Evolutionary conservation across 2,113 vertebrate genomes (phyloP).

Genomic region (Saimiri boliviensis): DNA sequence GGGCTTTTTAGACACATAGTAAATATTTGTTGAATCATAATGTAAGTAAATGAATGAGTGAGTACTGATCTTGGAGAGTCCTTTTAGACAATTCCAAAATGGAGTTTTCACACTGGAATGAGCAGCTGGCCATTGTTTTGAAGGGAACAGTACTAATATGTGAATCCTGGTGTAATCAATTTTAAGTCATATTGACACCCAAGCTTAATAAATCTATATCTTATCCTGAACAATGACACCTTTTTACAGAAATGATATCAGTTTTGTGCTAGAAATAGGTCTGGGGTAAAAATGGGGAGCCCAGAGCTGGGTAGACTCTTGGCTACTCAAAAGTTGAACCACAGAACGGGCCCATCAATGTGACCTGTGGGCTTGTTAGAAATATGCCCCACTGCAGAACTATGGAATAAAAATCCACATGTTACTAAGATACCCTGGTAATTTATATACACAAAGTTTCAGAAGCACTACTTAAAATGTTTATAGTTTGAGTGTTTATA

Average conservation of each 20-base stretch:
- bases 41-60: background rate
- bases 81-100: background rate
- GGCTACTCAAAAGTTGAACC: background rate
- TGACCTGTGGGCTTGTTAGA: background rate
- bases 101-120: background rate
- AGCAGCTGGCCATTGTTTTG: background rate
- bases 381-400: background rate
- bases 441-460: accelerated
- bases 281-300: background rate
- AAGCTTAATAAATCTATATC: background rate
- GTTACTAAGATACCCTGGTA: background rate
- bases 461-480: background rate
- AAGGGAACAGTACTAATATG: background rate
- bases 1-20: background rate
- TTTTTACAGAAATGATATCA: background rate
- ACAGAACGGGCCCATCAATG: background rate
- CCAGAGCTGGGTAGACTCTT: background rate
- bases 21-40: background rate
- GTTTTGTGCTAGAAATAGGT: background rate
- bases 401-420: background rate
- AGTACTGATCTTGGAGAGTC: background rate
- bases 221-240: background rate
- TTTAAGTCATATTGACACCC: background rate
- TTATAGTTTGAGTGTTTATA: background rate
- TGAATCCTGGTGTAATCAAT: background rate